Percentiles rank a stretch among this genome's conserved stretches.
Evolutionary conservation across 2,888 invertebrate genomes (phyloP).

Genomic region (Tipula unca): DNA sequence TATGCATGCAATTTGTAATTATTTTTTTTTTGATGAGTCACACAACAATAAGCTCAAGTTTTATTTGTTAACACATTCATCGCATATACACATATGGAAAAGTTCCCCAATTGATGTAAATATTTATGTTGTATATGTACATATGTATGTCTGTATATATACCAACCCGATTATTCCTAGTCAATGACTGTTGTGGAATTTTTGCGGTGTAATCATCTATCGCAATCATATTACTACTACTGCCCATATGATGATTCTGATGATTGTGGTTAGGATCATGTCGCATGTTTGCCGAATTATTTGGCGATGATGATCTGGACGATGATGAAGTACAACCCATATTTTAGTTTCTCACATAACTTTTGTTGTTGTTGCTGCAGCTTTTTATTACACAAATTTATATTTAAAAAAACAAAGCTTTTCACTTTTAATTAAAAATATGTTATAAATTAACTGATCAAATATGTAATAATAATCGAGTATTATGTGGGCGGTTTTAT

Average conservation of each 20-base stretch:
- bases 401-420: not conserved
- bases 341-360: not conserved
- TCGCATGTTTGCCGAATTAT: not conserved
- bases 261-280: not conserved
- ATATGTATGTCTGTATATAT: not conserved
- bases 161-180: not conserved
- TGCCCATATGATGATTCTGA: not conserved
- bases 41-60: not conserved
- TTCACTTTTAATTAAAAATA: not conserved
- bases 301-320: not conserved
- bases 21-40: not conserved
- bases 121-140: no score
- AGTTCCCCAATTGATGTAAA: no score
- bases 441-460: not conserved
- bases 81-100: not conserved
- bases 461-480: not conserved
- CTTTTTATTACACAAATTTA: not conserved
- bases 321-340: not conserved
- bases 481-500: not conserved
- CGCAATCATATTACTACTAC: not conserved
- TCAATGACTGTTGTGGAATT: not conserved
- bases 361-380: not conserved
- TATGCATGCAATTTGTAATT: not conserved
- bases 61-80: not conserved
- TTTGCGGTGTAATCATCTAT: not conserved